Evolutionary conservation across 2,797 vertebrate species (phyloP).

Genomic region (Spea hammondii): DNA sequence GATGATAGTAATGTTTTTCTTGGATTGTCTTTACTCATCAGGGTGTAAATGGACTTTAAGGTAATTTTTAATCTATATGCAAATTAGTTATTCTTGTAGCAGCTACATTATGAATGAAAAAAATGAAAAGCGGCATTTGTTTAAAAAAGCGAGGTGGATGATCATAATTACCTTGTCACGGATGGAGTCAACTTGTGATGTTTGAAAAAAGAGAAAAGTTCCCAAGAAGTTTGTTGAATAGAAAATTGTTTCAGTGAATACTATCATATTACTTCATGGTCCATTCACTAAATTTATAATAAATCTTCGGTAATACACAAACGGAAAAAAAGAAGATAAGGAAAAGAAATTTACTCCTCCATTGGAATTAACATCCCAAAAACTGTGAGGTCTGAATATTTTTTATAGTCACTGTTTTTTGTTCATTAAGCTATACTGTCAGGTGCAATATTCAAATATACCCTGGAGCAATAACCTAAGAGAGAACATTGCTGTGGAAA

Average conservation of each 20-base stretch:
- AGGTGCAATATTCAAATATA: too few relatives aligned
- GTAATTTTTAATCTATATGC: constrained; percentile 69
- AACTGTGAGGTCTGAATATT: not conserved
- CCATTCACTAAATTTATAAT: constrained; percentile 54
- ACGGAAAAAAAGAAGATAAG: constrained; percentile 10
- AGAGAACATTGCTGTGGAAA: too few relatives aligned
- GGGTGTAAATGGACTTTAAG: constrained; percentile 61
- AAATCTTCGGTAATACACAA: constrained; percentile 41
- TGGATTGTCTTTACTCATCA: constrained; percentile 63
- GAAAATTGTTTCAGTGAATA: constrained; percentile 54
- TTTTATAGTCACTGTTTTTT: too few relatives aligned
- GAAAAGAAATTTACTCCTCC: constrained; percentile 8
- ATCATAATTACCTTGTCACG: constrained; percentile 47
- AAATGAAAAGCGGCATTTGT: constrained; percentile 59
- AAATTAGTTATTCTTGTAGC: constrained; percentile 62
- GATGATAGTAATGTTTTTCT: constrained; percentile 54
- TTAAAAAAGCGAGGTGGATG: constrained; percentile 59
- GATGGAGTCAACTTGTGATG: constrained; percentile 55
- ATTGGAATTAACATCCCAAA: not conserved
- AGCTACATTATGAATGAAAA: constrained; percentile 59
- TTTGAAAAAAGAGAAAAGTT: constrained; percentile 40
- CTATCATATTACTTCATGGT: constrained; percentile 46
- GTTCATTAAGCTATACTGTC: too few relatives aligned
- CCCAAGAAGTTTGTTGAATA: constrained; percentile 40
- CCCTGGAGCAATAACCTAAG: too few relatives aligned